Conservation (phyloP, 2,113 vertebrate genomes). For the Accipiter virgatus region DNA sequence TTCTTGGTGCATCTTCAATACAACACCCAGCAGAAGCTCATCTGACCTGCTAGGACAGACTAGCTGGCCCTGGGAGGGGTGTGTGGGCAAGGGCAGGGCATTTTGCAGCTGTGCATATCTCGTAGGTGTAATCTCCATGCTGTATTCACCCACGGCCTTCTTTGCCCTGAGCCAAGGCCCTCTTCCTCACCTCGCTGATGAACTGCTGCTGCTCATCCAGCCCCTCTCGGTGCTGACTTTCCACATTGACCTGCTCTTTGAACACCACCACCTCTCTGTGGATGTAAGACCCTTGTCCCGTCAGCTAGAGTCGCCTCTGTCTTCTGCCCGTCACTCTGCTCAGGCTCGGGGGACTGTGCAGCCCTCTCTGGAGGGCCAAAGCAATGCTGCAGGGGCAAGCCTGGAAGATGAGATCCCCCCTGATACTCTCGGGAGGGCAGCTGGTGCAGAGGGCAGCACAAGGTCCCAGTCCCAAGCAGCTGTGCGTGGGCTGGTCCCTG, state of each 20-base stretch:
- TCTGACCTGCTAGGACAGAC: background rate
- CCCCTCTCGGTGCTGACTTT: slow-evolving; percentile 78
- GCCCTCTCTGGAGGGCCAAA: background rate
- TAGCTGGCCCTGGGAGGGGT: background rate
- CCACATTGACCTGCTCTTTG: slow-evolving; percentile 80
- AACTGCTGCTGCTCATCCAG: slow-evolving; percentile 77
- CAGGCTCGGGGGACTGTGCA: background rate
- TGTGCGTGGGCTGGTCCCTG: slow-evolving; percentile 18
- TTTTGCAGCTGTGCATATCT: background rate
- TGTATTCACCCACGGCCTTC: slow-evolving; percentile 76
- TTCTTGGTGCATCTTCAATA: rapidly evolving
- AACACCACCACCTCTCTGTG: slow-evolving; percentile 74
- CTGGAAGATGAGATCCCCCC: slow-evolving; percentile 13
- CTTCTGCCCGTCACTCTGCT: rapidly evolving
- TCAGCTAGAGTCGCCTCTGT: background rate
- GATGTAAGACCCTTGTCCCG: background rate
- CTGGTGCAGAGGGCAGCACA: background rate
- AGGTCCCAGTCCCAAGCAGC: background rate
- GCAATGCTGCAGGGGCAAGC: background rate
- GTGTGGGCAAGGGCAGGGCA: background rate
- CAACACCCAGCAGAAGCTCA: background rate
- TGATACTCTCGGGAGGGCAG: slow-evolving; percentile 45
- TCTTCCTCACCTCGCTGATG: slow-evolving; percentile 60
- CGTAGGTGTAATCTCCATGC: slow-evolving; percentile 62
- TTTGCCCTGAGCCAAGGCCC: slow-evolving; percentile 70